Base-by-base conservation (phyloP, 92 coral and sea anemone species). In the Palythoa caribaeorum region DNA sequence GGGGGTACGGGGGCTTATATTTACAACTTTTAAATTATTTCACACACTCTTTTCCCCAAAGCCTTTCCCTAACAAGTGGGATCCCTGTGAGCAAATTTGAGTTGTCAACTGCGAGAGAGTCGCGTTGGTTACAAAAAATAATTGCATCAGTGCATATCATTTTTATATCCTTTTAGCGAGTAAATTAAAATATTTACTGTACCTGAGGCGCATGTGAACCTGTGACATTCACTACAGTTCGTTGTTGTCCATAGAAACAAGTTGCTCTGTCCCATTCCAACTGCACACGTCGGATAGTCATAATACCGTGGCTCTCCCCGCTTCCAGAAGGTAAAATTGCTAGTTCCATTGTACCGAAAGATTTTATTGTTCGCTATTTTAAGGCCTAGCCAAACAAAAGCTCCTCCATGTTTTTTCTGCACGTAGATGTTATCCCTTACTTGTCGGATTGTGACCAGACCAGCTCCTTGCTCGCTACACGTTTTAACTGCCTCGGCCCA, bases 191-290 rank as follows among this genome's bases (percentile, higher is more conserved):
- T 17, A 3, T 57, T 5, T 57, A 3, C 16, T 70, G 8, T 76
- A 76, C 83, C 83, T 77, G 44, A 20, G 11, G 65, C 38, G 35
- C 83, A 77, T 13, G 83, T 77, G 66, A 77, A 77, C 44, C 65
- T 21, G 36, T 53, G 83, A 15, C 83, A 77, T 17, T 51, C 83
- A 7, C 7, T 15, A 52, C 83, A 77, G 39, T 51, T 77, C 65
- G 5, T 62, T 4, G 68, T 12, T 3, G 65, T 21, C 83, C 83
- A 77, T 20, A 35, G 36, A 37, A 48, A 77, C 65, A 17, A 77
- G 44, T 35, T 55, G 9, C 28, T 12, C 44, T 20, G 35, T 13
- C 83, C 83, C 83, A 77, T 10, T 2, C 65, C 83, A 5, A 53
- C n/a, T 54, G 83, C 66, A 10, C 83, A 77, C 3, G 39, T 77